These are phyloP conservation scores for Archips xylosteana DNA, from an alignment of 2,888 invertebrate species.

Conservation along the genomic window DNA sequence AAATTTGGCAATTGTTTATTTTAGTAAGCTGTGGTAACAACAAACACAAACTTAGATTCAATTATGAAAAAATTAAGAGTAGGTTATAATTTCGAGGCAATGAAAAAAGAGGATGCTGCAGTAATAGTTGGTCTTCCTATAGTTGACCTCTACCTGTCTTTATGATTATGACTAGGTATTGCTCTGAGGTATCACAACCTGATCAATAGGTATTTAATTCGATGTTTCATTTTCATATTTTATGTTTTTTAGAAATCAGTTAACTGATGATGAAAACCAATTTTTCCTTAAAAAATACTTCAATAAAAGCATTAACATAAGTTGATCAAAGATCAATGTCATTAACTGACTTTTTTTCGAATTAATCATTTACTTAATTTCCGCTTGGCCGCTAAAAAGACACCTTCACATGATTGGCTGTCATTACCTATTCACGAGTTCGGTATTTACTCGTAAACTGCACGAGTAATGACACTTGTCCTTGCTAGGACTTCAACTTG, in stretches of 20 bases:
- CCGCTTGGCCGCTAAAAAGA: not conserved
- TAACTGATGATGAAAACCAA: too few species aligned
- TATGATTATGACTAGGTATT: too few species aligned
- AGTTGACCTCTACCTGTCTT: too few species aligned
- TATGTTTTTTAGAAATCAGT: too few species aligned
- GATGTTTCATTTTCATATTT: too few species aligned
- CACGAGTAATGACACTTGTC: not conserved
- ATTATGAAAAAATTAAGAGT: not conserved
- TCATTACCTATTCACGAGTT: not conserved
- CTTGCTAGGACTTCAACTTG: slow-evolving; percentile 22
- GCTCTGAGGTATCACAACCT: too few species aligned
- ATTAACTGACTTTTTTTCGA: not conserved
- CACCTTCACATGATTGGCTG: slow-evolving; percentile 8
- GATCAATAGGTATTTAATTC: too few species aligned
- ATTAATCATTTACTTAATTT: not conserved
- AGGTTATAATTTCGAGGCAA: too few species aligned
- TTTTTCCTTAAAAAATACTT: too few species aligned
- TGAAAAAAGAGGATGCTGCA: too few species aligned
- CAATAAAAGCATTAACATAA: too few species aligned
- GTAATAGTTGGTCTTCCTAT: too few species aligned
- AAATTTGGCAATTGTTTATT: slow-evolving; percentile 26
- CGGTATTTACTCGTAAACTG: not conserved
- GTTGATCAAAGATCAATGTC: not conserved
- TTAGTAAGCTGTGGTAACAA: not conserved
- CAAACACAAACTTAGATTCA: not conserved